Evolutionary conservation across 2,113 vertebrate species (phyloP), one percentile per base, ranked within the genome.

Genomic region (Stegastes partitus): DNA sequence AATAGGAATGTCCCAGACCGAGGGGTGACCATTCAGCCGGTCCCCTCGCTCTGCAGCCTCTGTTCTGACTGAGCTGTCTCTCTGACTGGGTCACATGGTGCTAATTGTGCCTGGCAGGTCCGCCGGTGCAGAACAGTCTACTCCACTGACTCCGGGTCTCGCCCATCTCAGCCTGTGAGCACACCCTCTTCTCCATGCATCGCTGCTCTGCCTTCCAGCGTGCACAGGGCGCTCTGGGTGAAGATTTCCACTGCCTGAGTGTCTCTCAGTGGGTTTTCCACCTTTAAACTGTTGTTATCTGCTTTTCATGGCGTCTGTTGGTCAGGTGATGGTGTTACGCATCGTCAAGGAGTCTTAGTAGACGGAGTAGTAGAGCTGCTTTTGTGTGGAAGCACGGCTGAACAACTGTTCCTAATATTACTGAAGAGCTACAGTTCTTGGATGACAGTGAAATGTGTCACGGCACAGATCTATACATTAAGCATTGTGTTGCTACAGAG

Each of bases 31-130:
- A n/a, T 68, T 73, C 47, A 28, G 62, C 28, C 44, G 61, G 62
- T 79, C 55, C 50, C 51, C 58, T 69, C 68, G 12, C 61, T 26
- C 18, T 25, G 70, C 55, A 22, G 15, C 62, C 61, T 39, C 44
- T 64, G 69, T 62, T 64, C n/a, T n/a, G n/a, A n/a, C n/a, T n/a
- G n/a, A n/a, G n/a, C n/a, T n/a, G n/a, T n/a, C n/a, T 66, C 68
- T 80, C 73, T 88, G 65, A 58, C 73, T 80, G 83, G 75, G 82
- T 94, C 93, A 92, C 91, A 91, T 93, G 91, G 61, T 88, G 75
- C 57, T 93, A 85, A 92, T 92, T 91, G 92, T 84, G 78, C 86
- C 89, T 93, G 91, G 86, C 91, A 94, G 86, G 78, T 91, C 87
- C 71, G 85, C 73, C 55, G 74, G 84, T 74, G 80, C 86, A 84